phyloP scores from a whole-genome alignment of 1,140 invertebrate genomes.

The Araneus ventricosus region DNA sequence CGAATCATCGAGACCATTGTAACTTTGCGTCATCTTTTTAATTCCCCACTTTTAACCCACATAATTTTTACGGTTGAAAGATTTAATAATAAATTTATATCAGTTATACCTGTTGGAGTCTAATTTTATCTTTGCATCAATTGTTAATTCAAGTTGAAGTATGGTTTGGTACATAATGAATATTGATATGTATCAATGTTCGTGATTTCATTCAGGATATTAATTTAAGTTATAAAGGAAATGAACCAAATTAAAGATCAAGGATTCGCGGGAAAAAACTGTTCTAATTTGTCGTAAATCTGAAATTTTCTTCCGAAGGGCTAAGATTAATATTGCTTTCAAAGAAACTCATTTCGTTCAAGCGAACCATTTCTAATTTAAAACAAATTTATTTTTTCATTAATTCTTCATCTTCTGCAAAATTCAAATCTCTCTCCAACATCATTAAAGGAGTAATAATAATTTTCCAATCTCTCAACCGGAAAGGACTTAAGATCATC shows the following conservation, averaged over 20 bases:
- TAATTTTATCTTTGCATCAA: not conserved
- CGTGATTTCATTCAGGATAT: not conserved
- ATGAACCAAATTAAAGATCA: slow-evolving; percentile 35
- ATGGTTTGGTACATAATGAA: not conserved
- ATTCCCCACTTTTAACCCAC: too few species aligned
- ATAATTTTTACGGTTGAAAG: too few species aligned
- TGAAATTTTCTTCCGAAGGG: slow-evolving; percentile 25
- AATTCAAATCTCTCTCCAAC: slow-evolving; percentile 50
- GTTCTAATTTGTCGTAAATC: slow-evolving; percentile 3
- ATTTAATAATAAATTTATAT: too few species aligned
- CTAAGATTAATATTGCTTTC: slow-evolving; percentile 66
- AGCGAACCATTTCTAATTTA: slow-evolving; percentile 72
- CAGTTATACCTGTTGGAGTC: not conserved
- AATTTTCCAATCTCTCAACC: slow-evolving; percentile 62
- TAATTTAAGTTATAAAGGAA: slow-evolving; percentile 23
- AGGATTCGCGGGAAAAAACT: not conserved
- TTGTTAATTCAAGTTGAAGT: not conserved
- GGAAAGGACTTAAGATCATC: slow-evolving; percentile 62
- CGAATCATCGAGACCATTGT: too few species aligned
- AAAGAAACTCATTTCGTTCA: slow-evolving; percentile 62
- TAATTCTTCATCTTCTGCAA: slow-evolving; percentile 68
- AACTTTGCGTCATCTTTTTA: too few species aligned
- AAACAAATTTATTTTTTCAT: slow-evolving; percentile 71
- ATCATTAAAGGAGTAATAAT: slow-evolving; percentile 73
- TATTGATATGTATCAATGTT: slow-evolving; percentile 9